Conservation (phyloP, 2,113 vertebrate species). For the Phrynosoma platyrhinos region DNA sequence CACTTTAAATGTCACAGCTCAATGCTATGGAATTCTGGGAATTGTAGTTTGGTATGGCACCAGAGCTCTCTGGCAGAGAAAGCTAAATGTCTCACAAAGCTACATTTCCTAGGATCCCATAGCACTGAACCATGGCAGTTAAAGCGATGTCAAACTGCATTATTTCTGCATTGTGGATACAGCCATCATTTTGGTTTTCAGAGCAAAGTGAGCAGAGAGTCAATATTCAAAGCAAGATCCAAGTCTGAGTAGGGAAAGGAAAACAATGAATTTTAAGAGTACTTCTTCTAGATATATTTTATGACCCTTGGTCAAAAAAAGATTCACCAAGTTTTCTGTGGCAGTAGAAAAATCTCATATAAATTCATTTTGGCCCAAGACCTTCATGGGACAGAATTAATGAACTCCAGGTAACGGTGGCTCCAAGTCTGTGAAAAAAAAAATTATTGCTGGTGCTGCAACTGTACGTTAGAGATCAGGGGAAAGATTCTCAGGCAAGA, state of each 20-base stretch:
- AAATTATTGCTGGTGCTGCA: neutral
- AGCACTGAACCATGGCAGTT: too few relatives aligned
- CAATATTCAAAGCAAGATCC: neutral
- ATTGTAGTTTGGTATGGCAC: too few relatives aligned
- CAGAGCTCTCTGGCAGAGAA: too few relatives aligned
- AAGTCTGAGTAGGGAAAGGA: neutral
- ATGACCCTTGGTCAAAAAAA: neutral
- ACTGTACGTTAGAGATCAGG: neutral
- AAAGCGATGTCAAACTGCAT: too few relatives aligned
- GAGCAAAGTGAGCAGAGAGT: neutral
- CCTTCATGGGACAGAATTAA: neutral
- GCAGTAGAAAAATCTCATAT: neutral
- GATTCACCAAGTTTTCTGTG: neutral
- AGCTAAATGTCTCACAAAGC: too few relatives aligned
- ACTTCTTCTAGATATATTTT: neutral
- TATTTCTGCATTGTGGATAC: too few relatives aligned
- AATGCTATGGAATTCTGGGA: too few relatives aligned
- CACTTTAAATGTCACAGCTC: too few relatives aligned
- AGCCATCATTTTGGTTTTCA: neutral
- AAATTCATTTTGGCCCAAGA: neutral
- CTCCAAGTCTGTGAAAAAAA: neutral
- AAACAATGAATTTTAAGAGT: neutral
- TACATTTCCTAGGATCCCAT: too few relatives aligned
- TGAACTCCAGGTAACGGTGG: neutral
- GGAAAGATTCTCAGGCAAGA: neutral